Evolutionary conservation across 2,113 vertebrate genomes (phyloP).

Genomic region (Pelecanus crispus): DNA sequence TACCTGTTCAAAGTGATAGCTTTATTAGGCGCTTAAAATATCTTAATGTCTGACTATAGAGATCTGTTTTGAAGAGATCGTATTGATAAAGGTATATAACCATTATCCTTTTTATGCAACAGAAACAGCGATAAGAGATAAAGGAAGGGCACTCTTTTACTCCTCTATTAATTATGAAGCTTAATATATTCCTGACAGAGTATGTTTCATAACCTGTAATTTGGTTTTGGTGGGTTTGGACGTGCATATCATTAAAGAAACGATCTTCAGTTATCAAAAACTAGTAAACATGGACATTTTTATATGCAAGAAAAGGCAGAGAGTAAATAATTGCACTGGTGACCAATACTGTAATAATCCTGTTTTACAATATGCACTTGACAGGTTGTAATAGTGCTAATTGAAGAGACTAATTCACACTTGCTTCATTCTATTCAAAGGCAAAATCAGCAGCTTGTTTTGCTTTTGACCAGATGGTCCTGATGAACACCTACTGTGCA

Average conservation of each 20-base stretch:
- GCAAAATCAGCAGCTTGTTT: conserved; percentile 87
- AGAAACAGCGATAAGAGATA: conserved; percentile 45
- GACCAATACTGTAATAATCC: conserved; percentile 94
- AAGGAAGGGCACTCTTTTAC: conserved; percentile 25
- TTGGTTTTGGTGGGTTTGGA: conserved; percentile 57
- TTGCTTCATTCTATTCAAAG: conserved; percentile 87
- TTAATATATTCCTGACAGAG: conserved; percentile 23
- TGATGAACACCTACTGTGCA: conserved; percentile 99
- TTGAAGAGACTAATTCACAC: conserved; percentile 98
- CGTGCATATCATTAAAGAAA: conserved; percentile 68
- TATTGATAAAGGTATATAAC: background rate
- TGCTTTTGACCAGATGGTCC: conserved; percentile 98
- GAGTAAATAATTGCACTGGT: conserved; percentile 83
- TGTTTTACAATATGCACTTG: conserved; percentile 89
- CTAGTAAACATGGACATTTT: conserved; percentile 78
- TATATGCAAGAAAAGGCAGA: conserved; percentile 83
- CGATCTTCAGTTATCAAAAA: conserved; percentile 73
- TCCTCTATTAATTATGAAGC: conserved; percentile 56
- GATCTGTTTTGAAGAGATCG: background rate
- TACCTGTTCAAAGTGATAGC: conserved; percentile 31
- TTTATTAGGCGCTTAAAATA: background rate
- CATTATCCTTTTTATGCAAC: background rate
- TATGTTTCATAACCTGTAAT: conserved; percentile 64
- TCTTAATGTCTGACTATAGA: background rate
- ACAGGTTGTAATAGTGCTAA: conserved; percentile 99